Evolutionary conservation across 37 sponge, comb jelly and placozoan species (phyloP).

Genomic region (Theonella swinhoei): DNA sequence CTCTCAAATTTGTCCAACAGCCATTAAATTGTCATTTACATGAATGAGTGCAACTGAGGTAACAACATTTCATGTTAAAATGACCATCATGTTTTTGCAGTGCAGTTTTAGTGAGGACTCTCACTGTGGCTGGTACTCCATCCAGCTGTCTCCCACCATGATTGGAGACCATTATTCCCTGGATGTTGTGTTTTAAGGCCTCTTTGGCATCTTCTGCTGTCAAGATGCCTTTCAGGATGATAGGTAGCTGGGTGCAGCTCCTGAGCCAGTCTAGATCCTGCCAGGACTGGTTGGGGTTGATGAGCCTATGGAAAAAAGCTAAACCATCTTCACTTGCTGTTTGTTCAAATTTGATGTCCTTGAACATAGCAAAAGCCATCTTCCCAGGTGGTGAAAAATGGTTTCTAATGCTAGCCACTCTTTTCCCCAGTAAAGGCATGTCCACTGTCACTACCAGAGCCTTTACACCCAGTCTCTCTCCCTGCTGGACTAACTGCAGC

Average conservation of each 20-base stretch:
- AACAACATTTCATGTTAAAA: no score
- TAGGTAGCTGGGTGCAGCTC: slow-evolving; percentile 65
- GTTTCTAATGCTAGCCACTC: slow-evolving; percentile 52
- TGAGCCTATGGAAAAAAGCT: slow-evolving; percentile 26
- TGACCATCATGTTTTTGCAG: no score
- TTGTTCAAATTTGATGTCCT: background rate
- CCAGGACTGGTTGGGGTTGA: slow-evolving; percentile 67
- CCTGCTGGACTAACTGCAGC: slow-evolving; percentile 48
- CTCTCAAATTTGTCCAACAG: no score
- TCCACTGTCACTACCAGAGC: slow-evolving; percentile 87
- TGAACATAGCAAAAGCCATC: slow-evolving; percentile 73
- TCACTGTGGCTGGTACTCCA: slow-evolving; percentile 84
- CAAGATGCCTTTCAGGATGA: slow-evolving; percentile 85
- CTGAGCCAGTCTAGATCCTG: slow-evolving; percentile 72
- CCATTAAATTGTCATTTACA: no score
- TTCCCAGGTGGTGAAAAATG: slow-evolving; percentile 66
- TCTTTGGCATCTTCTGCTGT: slow-evolving; percentile 84
- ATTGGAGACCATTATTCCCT: slow-evolving; percentile 90
- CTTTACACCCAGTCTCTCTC: slow-evolving; percentile 79
- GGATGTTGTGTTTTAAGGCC: slow-evolving; percentile 68
- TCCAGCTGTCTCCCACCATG: slow-evolving; percentile 95
- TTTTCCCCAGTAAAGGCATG: slow-evolving; percentile 64
- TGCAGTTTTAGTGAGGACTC: no score
- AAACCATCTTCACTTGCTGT: slow-evolving; percentile 58
- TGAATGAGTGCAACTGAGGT: no score